Conservation (phyloP, 2,113 vertebrate genomes). For the Burhinus bistriatus region DNA sequence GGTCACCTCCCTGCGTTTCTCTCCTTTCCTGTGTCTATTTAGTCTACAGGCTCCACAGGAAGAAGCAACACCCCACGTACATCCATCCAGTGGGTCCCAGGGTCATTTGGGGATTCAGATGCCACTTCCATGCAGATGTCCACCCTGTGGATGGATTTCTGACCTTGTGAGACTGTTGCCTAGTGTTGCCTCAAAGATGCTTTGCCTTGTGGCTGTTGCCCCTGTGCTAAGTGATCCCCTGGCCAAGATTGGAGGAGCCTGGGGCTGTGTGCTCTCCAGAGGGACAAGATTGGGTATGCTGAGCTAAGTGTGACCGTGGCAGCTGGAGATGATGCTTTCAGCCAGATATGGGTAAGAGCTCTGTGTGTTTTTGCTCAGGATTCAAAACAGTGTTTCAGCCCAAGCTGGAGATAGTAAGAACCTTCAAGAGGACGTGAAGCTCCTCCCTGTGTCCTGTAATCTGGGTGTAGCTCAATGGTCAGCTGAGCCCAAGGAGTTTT, state of each 20-base stretch:
- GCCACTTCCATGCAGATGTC: neutral
- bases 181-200: neutral
- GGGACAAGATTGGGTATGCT: neutral
- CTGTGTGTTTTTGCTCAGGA: neutral
- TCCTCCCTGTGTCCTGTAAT: neutral
- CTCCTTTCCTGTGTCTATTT: neutral
- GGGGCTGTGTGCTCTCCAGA: no score
- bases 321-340: neutral
- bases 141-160: neutral
- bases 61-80: neutral
- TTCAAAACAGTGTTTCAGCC: neutral
- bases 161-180: neutral
- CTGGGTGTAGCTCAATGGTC: neutral
- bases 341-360: neutral
- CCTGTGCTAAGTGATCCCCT: neutral
- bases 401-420: neutral
- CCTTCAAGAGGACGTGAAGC: neutral
- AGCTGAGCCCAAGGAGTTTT: neutral
- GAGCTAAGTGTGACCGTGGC: neutral
- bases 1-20: neutral
- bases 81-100: no score
- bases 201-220: neutral
- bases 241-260: neutral
- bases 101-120: neutral
- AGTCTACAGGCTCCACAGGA: neutral